A percentile compares a stretch with the other conserved stretches of the same genome.
These are phyloP conservation scores for Ictalurus punctatus DNA, from an alignment of 2,113 vertebrate species.

Conservation along the genomic window DNA sequence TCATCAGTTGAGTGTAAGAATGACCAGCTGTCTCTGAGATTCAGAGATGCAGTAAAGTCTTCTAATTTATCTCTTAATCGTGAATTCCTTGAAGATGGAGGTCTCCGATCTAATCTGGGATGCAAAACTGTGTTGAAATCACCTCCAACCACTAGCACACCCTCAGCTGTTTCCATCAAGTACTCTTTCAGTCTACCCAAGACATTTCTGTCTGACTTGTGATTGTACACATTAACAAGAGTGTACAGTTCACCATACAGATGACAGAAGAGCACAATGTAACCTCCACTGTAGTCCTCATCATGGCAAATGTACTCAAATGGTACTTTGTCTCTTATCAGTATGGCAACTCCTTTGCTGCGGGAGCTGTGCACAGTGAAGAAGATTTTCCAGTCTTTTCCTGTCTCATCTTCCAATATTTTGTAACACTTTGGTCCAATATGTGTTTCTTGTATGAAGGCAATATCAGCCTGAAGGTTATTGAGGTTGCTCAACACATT, in stretches of 20 bases:
- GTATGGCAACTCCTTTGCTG: slow-evolving; percentile 46
- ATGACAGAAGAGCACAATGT: slow-evolving; percentile 17
- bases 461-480: background rate
- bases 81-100: background rate
- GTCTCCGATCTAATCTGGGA: slow-evolving; percentile 26
- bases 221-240: no score
- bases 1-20: background rate
- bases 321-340: slow-evolving; percentile 14
- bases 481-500: background rate
- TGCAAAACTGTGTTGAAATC: slow-evolving; percentile 46
- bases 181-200: no score
- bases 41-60: slow-evolving; percentile 29
- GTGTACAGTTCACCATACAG: no score
- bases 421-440: background rate
- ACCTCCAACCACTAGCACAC: slow-evolving; percentile 40
- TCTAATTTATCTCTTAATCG: slow-evolving; percentile 28
- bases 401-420: background rate
- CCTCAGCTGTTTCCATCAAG: no score
- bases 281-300: slow-evolving; percentile 40
- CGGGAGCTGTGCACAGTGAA: background rate
- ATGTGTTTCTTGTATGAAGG: background rate
- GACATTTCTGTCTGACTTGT: no score
- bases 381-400: background rate
- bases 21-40: slow-evolving; percentile 36
- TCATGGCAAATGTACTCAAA: slow-evolving; percentile 37